phyloP scores from a whole-genome alignment of 2,797 vertebrate species.

The Hirundo rustica region DNA sequence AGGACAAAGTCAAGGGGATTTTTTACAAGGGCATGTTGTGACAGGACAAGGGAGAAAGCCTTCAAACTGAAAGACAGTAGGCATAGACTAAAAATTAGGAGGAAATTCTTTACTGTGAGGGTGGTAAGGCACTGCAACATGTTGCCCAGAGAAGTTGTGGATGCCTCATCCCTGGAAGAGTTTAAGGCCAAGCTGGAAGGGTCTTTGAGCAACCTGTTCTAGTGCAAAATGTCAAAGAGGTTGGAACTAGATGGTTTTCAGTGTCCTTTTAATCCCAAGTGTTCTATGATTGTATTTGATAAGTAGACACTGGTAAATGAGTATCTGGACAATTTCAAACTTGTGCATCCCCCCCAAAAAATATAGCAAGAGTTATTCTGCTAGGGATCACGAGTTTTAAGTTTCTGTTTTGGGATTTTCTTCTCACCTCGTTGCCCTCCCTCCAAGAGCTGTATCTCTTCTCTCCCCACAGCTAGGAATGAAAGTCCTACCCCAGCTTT shows the following conservation, averaged over 20 bases:
- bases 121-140: not conserved
- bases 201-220: not conserved
- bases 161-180: not conserved
- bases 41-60: not conserved
- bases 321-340: not conserved
- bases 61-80: not conserved
- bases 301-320: not conserved
- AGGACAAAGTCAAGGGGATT: accelerated
- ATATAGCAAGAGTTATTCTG: not conserved
- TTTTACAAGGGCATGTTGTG: not conserved
- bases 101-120: not conserved
- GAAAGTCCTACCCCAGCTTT: not conserved
- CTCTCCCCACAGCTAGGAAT: not conserved
- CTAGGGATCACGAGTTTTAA: not conserved
- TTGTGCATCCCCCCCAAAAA: not conserved
- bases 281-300: not conserved
- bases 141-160: too few species aligned
- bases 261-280: not conserved
- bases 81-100: not conserved
- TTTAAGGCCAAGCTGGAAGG: not conserved
- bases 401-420: not conserved
- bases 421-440: not conserved
- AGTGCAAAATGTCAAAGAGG: not conserved
- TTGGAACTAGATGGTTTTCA: not conserved
- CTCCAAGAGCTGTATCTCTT: not conserved